Evolutionary conservation across 35 echinoderm and acorn worm genomes (phyloP).

Genomic region (Chiridota heheva): DNA sequence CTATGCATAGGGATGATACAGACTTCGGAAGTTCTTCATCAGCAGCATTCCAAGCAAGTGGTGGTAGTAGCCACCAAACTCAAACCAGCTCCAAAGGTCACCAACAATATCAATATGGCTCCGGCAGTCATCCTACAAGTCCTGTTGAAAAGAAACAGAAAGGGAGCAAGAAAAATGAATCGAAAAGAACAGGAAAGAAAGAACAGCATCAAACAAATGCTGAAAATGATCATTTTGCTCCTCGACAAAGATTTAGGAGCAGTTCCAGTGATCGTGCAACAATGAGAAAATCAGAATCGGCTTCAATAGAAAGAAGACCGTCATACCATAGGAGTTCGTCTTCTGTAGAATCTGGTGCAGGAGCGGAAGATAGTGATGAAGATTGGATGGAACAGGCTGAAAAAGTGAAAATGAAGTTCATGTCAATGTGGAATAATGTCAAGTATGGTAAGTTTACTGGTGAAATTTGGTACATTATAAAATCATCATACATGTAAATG

Average conservation of each 20-base stretch:
- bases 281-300: neutral
- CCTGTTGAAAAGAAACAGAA: neutral
- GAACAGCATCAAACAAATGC: conserved; percentile 19
- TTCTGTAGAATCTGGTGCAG: neutral
- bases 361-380: conserved; percentile 49
- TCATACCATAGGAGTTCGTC: conserved; percentile 44
- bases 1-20: too few relatives aligned
- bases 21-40: too few relatives aligned
- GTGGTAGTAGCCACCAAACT: too few relatives aligned
- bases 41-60: too few relatives aligned
- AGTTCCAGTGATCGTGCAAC: conserved; percentile 45
- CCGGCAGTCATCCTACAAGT: neutral
- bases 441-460: conserved; percentile 85
- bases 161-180: neutral
- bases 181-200: conserved; percentile 22
- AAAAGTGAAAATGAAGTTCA: conserved; percentile 85
- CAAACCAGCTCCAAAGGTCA: conserved; percentile 11
- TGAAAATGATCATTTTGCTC: neutral
- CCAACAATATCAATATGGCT: neutral
- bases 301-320: conserved; percentile 2
- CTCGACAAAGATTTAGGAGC: conserved; percentile 15
- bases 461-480: too few relatives aligned
- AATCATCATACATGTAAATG: too few relatives aligned
- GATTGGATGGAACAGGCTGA: conserved; percentile 69
- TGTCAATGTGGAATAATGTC: conserved; percentile 98